These are phyloP conservation scores for Drosophila engyochracea DNA, from an alignment of 2,888 invertebrate species.

Conservation along the genomic window DNA sequence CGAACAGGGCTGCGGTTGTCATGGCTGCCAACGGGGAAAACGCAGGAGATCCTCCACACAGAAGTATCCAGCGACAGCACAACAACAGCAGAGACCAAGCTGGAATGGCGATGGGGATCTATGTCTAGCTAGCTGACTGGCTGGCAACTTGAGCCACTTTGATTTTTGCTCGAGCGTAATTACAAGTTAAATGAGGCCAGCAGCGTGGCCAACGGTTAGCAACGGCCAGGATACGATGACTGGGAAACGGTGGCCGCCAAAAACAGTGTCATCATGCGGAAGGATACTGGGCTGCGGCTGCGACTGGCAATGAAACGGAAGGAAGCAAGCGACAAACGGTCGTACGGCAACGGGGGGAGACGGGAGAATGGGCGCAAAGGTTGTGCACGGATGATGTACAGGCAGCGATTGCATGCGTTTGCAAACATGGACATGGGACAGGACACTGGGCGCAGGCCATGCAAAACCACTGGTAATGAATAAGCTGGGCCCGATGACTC, in stretches of 20 bases:
- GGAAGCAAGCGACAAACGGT: slow-evolving; percentile 67
- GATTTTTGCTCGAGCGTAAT: slow-evolving; percentile 81
- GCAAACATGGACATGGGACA: slow-evolving; percentile 31
- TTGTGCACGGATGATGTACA: slow-evolving; percentile 69
- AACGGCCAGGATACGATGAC: slow-evolving; percentile 54
- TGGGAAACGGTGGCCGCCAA: slow-evolving; percentile 65
- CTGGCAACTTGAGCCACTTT: slow-evolving; percentile 81
- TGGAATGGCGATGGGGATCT: neutral
- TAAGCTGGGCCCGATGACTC: slow-evolving; percentile 53
- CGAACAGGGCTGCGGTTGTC: slow-evolving; percentile 40
- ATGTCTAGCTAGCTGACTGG: slow-evolving; percentile 21
- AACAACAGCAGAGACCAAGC: slow-evolving; percentile 38
- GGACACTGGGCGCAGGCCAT: slow-evolving; percentile 36
- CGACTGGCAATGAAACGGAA: slow-evolving; percentile 78
- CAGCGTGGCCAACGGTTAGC: slow-evolving; percentile 52
- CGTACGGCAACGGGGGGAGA: slow-evolving; percentile 20
- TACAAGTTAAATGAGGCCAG: slow-evolving; percentile 84
- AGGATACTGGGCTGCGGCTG: slow-evolving; percentile 69
- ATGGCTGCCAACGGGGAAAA: slow-evolving; percentile 38
- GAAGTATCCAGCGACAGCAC: slow-evolving; percentile 1
- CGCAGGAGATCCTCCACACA: slow-evolving; percentile 6
- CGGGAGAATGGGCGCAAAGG: slow-evolving; percentile 54
- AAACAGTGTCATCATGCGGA: slow-evolving; percentile 80
- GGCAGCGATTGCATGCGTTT: slow-evolving; percentile 65
- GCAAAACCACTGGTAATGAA: slow-evolving; percentile 73